Percentiles rank a stretch among this genome's conserved stretches.
Conservation (phyloP, 2,888 invertebrate genomes). For the Cephus pygmeus region DNA sequence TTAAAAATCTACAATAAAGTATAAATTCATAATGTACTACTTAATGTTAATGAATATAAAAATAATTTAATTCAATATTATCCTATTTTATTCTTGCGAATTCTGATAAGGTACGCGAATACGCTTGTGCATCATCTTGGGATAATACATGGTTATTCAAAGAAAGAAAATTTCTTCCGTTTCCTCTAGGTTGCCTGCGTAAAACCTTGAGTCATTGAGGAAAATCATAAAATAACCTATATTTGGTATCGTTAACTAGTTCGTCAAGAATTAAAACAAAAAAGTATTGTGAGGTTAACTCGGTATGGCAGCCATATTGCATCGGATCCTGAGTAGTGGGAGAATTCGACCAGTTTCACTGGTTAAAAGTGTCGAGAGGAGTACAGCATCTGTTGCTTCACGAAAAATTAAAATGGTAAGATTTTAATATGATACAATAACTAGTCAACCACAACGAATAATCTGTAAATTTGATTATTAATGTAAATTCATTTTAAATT, state of each 20-base stretch:
- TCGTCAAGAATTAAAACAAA: background rate
- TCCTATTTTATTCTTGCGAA: background rate
- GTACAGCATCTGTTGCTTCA: slow-evolving; percentile 38
- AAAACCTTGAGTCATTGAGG: background rate
- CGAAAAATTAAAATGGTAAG: slow-evolving; percentile 47
- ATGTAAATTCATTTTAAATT: background rate
- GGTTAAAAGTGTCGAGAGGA: slow-evolving; percentile 33
- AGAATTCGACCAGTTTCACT: slow-evolving; percentile 34
- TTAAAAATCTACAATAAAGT: background rate
- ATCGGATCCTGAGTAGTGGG: slow-evolving; percentile 26
- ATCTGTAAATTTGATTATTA: background rate
- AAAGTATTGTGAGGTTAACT: slow-evolving; percentile 30
- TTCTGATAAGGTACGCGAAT: background rate
- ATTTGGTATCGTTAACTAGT: background rate
- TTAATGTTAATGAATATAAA: background rate
- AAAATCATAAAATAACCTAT: background rate
- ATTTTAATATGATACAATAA: background rate
- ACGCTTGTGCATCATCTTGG: background rate
- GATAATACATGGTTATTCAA: background rate
- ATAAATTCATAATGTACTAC: background rate
- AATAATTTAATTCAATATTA: background rate
- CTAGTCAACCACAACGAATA: background rate
- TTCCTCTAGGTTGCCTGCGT: background rate
- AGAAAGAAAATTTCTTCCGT: background rate
- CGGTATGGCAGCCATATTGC: slow-evolving; percentile 32